Conservation (phyloP, 2,888 invertebrate genomes). For the Seira sanloemensis region DNA sequence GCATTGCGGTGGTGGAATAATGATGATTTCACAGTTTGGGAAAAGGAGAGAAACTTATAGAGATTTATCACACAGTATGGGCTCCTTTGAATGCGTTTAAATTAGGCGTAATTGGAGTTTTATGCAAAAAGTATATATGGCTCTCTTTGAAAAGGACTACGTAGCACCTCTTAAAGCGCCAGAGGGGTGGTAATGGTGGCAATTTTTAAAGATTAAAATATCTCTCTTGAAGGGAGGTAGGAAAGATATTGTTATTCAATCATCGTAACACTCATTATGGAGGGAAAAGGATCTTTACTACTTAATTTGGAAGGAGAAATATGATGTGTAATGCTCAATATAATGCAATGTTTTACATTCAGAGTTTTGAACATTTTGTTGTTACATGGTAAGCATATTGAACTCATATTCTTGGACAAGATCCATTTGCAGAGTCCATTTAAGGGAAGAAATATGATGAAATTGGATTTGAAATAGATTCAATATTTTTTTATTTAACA, state of each 20-base stretch:
- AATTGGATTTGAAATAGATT: too few species aligned
- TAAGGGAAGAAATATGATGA: too few species aligned
- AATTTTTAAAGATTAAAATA: neutral
- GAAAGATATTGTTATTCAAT: neutral
- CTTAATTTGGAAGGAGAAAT: neutral
- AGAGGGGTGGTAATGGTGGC: neutral
- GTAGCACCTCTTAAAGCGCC: neutral
- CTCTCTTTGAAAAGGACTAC: neutral
- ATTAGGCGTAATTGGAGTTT: slow-evolving; percentile 50
- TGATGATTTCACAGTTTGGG: slow-evolving; percentile 27
- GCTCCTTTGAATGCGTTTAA: slow-evolving; percentile 35
- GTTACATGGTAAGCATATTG: too few species aligned
- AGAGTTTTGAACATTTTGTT: too few species aligned
- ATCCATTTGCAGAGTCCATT: too few species aligned
- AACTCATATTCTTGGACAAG: too few species aligned
- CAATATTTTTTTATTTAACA: too few species aligned
- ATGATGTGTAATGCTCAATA: neutral
- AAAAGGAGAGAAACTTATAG: slow-evolving; percentile 10
- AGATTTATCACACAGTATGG: slow-evolving; percentile 30
- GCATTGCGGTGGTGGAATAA: neutral
- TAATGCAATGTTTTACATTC: neutral
- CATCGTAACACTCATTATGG: neutral
- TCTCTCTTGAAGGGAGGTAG: neutral
- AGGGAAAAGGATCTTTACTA: neutral
- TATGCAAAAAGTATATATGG: slow-evolving; percentile 36